Base-by-base conservation (phyloP, 1,140 invertebrate species). In the Prorops nasuta region DNA sequence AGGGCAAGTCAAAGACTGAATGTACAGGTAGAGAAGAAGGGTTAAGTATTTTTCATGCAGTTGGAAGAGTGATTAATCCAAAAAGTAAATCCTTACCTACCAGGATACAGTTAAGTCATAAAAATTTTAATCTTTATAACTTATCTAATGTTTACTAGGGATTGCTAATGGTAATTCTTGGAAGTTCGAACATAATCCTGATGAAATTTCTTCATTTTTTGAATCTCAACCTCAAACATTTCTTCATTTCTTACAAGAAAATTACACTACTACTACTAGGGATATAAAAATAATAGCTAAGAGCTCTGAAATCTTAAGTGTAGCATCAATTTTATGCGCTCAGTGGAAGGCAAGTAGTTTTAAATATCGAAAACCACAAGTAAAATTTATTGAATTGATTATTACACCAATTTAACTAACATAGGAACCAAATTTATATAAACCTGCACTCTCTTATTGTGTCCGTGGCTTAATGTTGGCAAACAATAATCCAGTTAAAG, bases 11-110 rank as follows among this genome's bases (percentile, higher is more conserved):
- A 37, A 54, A 64, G 63, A 59, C n/a, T 37, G 65, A 73, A 32
- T 76, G 74, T 21, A 62, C 47, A 17, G 76, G 77, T 3, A 81
- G 85, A 58, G 86, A 87, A 68, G 84, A 88, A 67, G 82, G 74
- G 41, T 78, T 89, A 16, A 84, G 83, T 24, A 79, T 90, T 49
- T 77, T 90, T 59, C 88, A 89, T 74, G 85, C 84, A 0, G 74
- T 90, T 7, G 88, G 88, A n/a, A 77, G 85, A 63, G 85, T 89
- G 3, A 79, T 88, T 17, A 88, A 89, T 80, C 87, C 88, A 16
- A 90, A 89, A 81, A 80, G 84, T 83, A 80, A 70, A 48, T 47
- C n/a, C n/a, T n/a, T n/a, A n/a, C n/a, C n/a, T n/a, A n/a, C n/a
- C n/a, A n/a, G n/a, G 22, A 15, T 40, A 40, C 14, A 36, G 8